Percentiles rank a stretch among this genome's conserved stretches.
These are phyloP conservation scores for Vollenhovia emeryi DNA, from an alignment of 1,140 invertebrate species.

Conservation along the genomic window DNA sequence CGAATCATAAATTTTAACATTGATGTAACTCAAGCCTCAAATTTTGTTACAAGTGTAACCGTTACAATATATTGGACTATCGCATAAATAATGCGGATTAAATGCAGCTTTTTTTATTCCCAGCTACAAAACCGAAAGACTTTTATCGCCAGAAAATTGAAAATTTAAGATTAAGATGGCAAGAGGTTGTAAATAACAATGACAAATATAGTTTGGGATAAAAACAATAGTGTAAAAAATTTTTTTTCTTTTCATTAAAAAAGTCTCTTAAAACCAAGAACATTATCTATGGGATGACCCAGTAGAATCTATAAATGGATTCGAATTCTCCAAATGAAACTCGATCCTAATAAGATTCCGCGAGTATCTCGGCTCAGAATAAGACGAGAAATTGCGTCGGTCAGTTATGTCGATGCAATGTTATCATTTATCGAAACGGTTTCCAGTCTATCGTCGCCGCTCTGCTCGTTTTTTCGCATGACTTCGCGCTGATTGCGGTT, in stretches of 20 bases:
- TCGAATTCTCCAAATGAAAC: not conserved
- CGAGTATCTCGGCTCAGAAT: not conserved
- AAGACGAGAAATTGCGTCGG: not conserved
- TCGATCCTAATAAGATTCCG: not conserved
- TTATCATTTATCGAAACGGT: constrained; percentile 43
- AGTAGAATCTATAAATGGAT: not conserved
- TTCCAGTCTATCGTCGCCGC: constrained; percentile 6
- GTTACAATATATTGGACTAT: not conserved
- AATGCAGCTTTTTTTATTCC: no score
- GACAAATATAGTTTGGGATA: no score
- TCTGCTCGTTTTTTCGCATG: not conserved
- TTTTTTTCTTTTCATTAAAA: no score
- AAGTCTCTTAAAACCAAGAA: no score
- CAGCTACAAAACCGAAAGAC: no score
- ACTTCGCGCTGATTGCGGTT: not conserved
- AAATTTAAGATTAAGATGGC: no score
- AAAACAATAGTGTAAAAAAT: no score
- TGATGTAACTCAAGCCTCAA: not conserved
- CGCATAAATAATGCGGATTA: no score
- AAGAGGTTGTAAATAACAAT: no score
- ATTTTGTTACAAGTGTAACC: not conserved
- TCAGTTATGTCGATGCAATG: constrained; percentile 27
- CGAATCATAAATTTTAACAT: not conserved
- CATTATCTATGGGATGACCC: no score
- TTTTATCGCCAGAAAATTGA: no score